phyloP scores from a whole-genome alignment of 1,140 invertebrate species.

The Drosophila sulfurigaster region DNA sequence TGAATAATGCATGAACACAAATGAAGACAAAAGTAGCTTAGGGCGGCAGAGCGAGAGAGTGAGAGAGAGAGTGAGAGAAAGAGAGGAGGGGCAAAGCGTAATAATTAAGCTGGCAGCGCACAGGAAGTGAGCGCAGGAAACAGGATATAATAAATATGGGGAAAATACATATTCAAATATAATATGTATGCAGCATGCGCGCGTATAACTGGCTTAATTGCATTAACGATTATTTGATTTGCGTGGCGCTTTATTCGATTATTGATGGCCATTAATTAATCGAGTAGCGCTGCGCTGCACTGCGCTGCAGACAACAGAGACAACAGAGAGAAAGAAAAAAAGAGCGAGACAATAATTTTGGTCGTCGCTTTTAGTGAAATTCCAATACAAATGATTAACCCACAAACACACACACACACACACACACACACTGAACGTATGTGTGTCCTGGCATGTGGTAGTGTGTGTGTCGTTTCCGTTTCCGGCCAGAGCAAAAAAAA shows the following conservation, averaged over 20 bases:
- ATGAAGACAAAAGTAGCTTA: not conserved
- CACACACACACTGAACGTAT: not conserved
- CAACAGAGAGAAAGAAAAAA: not conserved
- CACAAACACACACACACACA: slow-evolving; percentile 5
- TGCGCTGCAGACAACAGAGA: slow-evolving; percentile 2
- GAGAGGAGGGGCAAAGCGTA: not conserved
- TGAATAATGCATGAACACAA: not conserved
- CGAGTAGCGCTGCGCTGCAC: slow-evolving; percentile 5
- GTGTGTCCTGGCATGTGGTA: not conserved
- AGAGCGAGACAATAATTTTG: slow-evolving; percentile 5
- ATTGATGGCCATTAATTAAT: slow-evolving; percentile 19
- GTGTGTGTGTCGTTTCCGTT: slow-evolving; percentile 53
- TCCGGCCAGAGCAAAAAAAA: slow-evolving; percentile 41
- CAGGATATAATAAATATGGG: slow-evolving; percentile 8
- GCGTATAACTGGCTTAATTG: slow-evolving; percentile 11
- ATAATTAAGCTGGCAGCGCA: not conserved
- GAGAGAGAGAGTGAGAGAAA: no score
- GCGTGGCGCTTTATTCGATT: slow-evolving; percentile 8
- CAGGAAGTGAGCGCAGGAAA: not conserved
- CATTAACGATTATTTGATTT: slow-evolving; percentile 12
- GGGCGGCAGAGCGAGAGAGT: no score
- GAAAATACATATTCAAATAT: slow-evolving; percentile 8
- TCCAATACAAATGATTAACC: slow-evolving; percentile 37
- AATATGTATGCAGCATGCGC: not conserved
- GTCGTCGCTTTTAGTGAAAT: slow-evolving; percentile 10